Percentiles rank a stretch among this genome's conserved stretches.
Evolutionary conservation across 2,113 vertebrate species (phyloP).

Genomic region (Scalopus aquaticus): DNA sequence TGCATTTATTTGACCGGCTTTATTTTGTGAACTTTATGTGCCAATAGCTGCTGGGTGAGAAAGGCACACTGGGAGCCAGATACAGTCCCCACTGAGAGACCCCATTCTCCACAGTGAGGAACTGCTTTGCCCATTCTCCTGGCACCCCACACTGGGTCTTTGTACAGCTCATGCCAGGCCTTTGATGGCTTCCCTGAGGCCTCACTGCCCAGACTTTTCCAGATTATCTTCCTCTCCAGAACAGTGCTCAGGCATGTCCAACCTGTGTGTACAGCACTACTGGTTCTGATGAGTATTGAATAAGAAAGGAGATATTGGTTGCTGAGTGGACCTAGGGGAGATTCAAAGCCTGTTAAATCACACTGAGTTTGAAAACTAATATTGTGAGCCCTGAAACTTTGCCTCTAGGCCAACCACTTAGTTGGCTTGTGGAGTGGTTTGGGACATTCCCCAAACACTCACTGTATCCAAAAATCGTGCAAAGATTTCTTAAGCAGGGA

Average conservation of each 20-base stretch:
- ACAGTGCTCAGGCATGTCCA: not conserved
- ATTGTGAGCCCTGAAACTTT: not conserved
- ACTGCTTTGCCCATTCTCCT: too few species aligned
- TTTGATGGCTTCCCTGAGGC: not conserved
- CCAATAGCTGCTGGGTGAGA: too few species aligned
- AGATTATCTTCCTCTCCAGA: not conserved
- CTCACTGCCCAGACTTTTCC: not conserved
- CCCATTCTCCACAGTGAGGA: not conserved
- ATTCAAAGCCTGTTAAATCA: not conserved
- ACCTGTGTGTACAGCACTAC: too few species aligned
- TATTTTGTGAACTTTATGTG: not conserved
- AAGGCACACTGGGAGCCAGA: not conserved
- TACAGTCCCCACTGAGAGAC: fast-evolving
- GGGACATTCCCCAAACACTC: not conserved
- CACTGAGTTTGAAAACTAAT: not conserved
- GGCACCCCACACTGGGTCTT: not conserved
- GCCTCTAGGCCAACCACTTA: not conserved
- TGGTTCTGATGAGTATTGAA: not conserved
- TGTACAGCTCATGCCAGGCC: not conserved
- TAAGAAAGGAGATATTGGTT: not conserved
- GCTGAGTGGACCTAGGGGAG: too few species aligned
- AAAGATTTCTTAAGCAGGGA: not conserved
- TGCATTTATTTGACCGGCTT: not conserved
- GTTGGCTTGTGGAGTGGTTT: not conserved
- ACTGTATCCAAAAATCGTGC: not conserved